Evolutionary conservation across 2,113 vertebrate species (phyloP).

Genomic region (Scolopax mira): DNA sequence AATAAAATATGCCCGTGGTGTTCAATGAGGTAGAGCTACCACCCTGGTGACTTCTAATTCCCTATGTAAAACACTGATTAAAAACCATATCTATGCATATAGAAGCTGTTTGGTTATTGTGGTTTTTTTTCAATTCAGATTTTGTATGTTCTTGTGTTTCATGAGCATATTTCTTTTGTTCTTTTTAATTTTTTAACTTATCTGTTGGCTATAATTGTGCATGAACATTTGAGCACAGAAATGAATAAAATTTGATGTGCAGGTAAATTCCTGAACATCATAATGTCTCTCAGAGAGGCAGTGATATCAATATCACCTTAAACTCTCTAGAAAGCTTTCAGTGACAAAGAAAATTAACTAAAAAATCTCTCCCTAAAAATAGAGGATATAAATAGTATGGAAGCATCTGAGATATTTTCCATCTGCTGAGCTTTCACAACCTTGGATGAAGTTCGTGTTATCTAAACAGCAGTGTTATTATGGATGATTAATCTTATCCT

Average conservation of each 20-base stretch:
- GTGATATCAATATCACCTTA: background rate
- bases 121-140: background rate
- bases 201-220: background rate
- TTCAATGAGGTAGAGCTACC: background rate
- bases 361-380: background rate
- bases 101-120: background rate
- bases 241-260: background rate
- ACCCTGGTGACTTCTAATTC: background rate
- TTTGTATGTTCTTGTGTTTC: background rate
- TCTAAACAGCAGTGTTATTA: background rate
- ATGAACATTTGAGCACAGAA: background rate
- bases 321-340: background rate
- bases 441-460: background rate
- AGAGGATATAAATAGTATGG: background rate
- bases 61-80: background rate
- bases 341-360: background rate
- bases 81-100: background rate
- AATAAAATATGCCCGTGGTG: background rate
- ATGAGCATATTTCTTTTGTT: background rate
- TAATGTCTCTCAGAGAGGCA: background rate
- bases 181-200: background rate
- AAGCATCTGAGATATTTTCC: background rate
- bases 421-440: conserved; percentile 31
- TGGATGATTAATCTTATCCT: background rate
- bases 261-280: background rate